Evolutionary conservation across 2,113 vertebrate genomes (phyloP).

Genomic region (Laticauda colubrina): DNA sequence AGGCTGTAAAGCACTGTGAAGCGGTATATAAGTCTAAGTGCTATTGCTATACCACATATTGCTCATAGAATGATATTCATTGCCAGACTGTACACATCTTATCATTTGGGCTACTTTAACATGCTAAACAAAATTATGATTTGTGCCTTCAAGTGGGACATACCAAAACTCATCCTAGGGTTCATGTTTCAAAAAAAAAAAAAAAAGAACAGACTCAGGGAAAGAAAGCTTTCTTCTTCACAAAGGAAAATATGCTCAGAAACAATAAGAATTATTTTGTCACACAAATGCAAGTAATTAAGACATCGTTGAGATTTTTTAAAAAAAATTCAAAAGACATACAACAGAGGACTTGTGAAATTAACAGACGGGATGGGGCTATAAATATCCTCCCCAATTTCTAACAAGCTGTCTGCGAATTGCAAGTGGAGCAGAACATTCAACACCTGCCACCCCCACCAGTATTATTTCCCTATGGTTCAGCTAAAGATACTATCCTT

Average conservation of each 20-base stretch:
- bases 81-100: neutral
- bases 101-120: neutral
- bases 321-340: neutral
- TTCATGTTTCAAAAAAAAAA: neutral
- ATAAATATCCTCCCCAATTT: neutral
- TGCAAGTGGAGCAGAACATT: neutral
- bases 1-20: too few species aligned
- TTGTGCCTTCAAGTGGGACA: neutral
- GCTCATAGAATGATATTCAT: neutral
- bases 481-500: neutral
- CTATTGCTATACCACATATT: neutral
- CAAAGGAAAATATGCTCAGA: conserved; percentile 5
- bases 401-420: neutral
- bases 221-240: neutral
- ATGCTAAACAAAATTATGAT: neutral
- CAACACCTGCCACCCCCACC: neutral
- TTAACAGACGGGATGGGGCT: neutral
- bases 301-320: neutral
- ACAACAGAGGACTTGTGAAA: neutral
- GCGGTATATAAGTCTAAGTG: too few species aligned
- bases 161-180: neutral
- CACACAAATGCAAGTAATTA: neutral
- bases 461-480: too few species aligned
- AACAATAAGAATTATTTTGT: neutral
- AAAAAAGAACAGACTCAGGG: neutral